A percentile compares a stretch with the other conserved stretches of the same genome.
phyloP scores from a whole-genome alignment of 1,140 invertebrate species.

The Colletes gigas region DNA sequence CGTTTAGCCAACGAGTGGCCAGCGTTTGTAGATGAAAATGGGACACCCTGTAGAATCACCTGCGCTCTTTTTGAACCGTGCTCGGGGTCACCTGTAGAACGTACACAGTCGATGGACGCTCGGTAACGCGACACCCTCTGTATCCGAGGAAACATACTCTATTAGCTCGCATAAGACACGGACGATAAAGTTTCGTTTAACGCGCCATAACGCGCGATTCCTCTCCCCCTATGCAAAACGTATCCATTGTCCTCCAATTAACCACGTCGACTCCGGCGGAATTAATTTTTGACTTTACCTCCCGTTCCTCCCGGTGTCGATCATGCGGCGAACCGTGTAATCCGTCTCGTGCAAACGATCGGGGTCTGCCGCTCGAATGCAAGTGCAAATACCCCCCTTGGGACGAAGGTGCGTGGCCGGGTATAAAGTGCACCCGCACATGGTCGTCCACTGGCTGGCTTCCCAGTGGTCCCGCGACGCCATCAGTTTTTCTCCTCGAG shows the following conservation, averaged over 20 bases:
- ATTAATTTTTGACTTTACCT: constrained; percentile 18
- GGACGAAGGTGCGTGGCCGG: neutral
- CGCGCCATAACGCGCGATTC: neutral
- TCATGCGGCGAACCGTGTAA: constrained; percentile 39
- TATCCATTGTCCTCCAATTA: constrained; percentile 22
- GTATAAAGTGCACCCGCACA: constrained; percentile 28
- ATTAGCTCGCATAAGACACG: constrained; percentile 8
- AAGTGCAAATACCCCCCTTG: neutral
- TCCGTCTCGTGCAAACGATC: constrained; percentile 32
- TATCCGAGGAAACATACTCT: neutral
- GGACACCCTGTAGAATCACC: no score
- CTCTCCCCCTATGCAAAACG: neutral
- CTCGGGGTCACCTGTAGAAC: neutral
- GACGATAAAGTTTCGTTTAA: constrained; percentile 31
- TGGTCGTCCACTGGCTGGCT: constrained; percentile 43
- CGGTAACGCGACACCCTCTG: constrained; percentile 18
- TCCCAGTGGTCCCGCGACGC: constrained; percentile 6
- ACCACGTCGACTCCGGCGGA: neutral
- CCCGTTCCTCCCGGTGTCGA: neutral
- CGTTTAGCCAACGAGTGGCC: no score
- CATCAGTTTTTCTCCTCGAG: constrained; percentile 48
- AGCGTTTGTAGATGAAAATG: no score
- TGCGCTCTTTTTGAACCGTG: neutral
- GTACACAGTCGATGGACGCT: neutral
- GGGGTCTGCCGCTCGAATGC: constrained; percentile 5